Evolutionary conservation across 2,113 vertebrate species (phyloP).

Genomic region (Chroicocephalus ridibundus): DNA sequence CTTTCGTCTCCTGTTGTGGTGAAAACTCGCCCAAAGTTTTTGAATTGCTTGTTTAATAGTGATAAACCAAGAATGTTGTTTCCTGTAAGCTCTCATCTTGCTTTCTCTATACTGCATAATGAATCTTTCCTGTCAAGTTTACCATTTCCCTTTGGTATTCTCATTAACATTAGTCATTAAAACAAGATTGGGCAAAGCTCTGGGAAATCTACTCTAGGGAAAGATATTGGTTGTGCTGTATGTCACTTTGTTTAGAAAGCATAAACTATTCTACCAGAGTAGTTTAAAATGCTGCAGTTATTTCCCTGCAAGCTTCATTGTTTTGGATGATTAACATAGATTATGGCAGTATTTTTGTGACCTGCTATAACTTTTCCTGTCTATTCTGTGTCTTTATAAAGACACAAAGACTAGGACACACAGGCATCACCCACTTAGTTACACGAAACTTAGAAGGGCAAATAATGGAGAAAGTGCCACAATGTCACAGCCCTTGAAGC

Average conservation of each 20-base stretch:
- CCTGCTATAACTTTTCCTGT: background rate
- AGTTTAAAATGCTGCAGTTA: background rate
- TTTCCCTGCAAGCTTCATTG: background rate
- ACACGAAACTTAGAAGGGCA: background rate
- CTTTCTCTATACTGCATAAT: background rate
- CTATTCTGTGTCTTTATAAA: background rate
- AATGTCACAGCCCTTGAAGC: background rate
- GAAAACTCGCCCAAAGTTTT: background rate
- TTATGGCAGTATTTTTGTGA: background rate
- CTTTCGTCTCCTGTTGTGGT: background rate
- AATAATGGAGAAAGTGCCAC: background rate
- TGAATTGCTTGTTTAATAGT: background rate
- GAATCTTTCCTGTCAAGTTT: background rate
- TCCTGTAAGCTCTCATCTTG: background rate
- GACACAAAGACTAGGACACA: background rate
- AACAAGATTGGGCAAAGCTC: background rate
- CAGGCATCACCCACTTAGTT: background rate
- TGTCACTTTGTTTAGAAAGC: background rate
- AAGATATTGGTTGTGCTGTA: background rate
- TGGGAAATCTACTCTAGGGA: background rate
- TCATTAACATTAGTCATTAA: slow-evolving; percentile 27
- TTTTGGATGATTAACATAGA: background rate
- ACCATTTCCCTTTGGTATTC: background rate
- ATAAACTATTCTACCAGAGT: background rate
- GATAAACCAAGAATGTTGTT: background rate